Conservation (phyloP, 2,797 vertebrate genomes). For the Sphaeramia orbicularis region DNA sequence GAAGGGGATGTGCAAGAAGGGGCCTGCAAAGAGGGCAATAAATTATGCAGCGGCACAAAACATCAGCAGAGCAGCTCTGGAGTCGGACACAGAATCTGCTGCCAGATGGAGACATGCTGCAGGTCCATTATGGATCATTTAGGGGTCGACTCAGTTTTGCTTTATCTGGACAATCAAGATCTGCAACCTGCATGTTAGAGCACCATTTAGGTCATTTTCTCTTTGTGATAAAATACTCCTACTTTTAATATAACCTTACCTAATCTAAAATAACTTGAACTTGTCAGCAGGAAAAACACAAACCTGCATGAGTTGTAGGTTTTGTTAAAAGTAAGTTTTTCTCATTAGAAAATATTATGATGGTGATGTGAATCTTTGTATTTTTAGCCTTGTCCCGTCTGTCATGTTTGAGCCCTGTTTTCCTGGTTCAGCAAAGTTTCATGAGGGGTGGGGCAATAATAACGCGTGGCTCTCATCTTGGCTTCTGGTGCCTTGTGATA, state of each 20-base stretch:
- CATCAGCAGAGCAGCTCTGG: conserved; percentile 70
- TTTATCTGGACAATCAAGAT: conserved; percentile 64
- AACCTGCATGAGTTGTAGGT: too few species aligned
- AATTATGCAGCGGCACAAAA: conserved; percentile 81
- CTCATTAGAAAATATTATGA: background rate
- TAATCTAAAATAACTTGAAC: too few species aligned
- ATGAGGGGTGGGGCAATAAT: conserved; percentile 56
- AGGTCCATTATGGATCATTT: conserved; percentile 68
- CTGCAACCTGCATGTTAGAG: conserved; percentile 46
- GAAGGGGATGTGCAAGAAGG: conserved; percentile 65
- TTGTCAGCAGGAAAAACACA: too few species aligned
- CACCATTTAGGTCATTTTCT: background rate
- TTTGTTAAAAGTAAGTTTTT: background rate
- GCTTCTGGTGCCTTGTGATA: conserved; percentile 82
- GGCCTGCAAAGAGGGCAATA: conserved; percentile 73
- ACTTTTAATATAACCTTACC: background rate
- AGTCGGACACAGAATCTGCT: conserved; percentile 48
- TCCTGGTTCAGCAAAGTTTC: conserved; percentile 73
- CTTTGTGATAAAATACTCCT: background rate
- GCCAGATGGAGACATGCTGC: conserved; percentile 67
- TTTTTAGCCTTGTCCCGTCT: conserved; percentile 29
- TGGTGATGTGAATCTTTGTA: conserved; percentile 11
- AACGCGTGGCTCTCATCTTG: conserved; percentile 70
- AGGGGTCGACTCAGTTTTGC: conserved; percentile 55
- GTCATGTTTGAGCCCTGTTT: conserved; percentile 50